Base-by-base conservation (phyloP, 2,888 invertebrate species). In the Caprella mutica region DNA sequence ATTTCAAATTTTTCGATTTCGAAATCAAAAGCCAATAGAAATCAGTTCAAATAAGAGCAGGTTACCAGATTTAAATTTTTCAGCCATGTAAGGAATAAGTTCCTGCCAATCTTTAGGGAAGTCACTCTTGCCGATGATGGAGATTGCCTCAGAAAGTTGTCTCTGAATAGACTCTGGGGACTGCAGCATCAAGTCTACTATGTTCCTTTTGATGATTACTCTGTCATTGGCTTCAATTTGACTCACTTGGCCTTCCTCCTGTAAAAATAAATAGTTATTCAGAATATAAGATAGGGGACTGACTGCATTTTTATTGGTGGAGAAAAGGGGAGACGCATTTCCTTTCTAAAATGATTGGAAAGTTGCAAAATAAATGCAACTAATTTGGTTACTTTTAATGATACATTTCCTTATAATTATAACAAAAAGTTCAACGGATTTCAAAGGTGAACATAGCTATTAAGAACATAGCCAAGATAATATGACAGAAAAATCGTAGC, bases 71-170 rank as follows among this genome's bases (percentile, higher is more conserved):
- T 80, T 79, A 73, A 97, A 92, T 70, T 93, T 90, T 48, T 84
- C 83, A 12, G 96, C 88, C 87, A 99, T 89, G 72, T 93, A 86
- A 33, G 85, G 80, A 26, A 98, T 85, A 1, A 99, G 79, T 65
- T 84, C 84, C 0, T 90, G 92, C 98, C 98, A 98, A 71, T 92
- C 89, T 62, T 84, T 82, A 0, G 98, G 98, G 71, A 98, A 99
- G 76, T 98, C 98, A 68, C 86, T 83, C 70, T 86, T 85, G n/a
- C 96, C 96, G 59, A 97, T 94, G 26, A 92, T 89, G 67, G 91
- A 88, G 39, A 97, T 87, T 0, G 93, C 92, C 76, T 94, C 94
- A 68, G 92, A 93, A 46, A 93, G 78, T 74, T 97, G 96, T 69
- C 89, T 84, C 72, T 97, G 96, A 60, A 96, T 83, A 0, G 85